Evolutionary conservation across 2,888 invertebrate species (phyloP), one percentile per base, ranked within the genome.

Genomic region (Hoplodrina ambigua): DNA sequence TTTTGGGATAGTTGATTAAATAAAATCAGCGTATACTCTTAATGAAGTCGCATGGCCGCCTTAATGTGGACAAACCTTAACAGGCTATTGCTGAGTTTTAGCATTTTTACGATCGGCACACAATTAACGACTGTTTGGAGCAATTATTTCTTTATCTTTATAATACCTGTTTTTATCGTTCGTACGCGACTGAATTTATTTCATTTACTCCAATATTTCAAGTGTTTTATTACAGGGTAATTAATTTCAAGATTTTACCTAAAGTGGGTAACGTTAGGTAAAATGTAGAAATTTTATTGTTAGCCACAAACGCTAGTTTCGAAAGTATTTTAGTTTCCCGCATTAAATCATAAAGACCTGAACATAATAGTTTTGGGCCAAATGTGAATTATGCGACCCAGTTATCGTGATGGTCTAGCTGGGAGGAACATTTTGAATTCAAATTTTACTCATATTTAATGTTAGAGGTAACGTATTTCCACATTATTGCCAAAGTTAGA

Each of bases 121-220:
- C 82, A 82, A 84, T 82, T 84, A 84, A 84, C 76, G 76, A 69
- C 57, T 58, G 73, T 61, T 74, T 60, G 64, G 33, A 61, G 69
- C 60, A 73, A 84, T 79, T 79, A 79, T 76, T 82, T 82, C 72
- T 84, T 78, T 73, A 71, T 82, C 72, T 82, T 82, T 84, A 71
- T 75, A 79, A 73, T 76, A 50, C 74, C 67, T 62, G 63, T 67
- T 74, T 69, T 83, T 67, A 83, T 70, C 70, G 76, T 66, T 37
- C 44, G 44, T 60, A 72, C 69, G 68, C 69, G 58, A 62, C 59
- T 60, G 11, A 62, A 81, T 69, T 72, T 74, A 78, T 69, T 83
- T 57, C 50, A 71, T 57, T 68, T 63, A 37, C 44, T 62, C 55
- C 62, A 74, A 69, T 83, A 72, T 83, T 78, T 78, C 62, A 59